These are phyloP conservation scores for Samia ricini DNA, from an alignment of 1,140 invertebrate species.

Conservation along the genomic window DNA sequence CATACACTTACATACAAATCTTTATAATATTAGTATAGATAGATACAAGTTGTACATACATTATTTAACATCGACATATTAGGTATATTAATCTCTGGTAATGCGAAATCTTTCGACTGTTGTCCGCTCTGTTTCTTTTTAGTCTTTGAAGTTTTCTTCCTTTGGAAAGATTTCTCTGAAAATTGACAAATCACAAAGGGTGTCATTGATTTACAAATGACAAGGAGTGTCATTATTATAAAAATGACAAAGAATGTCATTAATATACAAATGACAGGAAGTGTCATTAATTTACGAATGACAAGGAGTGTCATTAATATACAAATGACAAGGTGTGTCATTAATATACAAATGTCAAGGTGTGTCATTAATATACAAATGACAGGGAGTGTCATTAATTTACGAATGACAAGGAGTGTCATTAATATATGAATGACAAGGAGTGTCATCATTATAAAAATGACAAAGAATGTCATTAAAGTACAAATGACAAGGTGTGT, in stretches of 20 bases:
- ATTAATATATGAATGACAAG: too few species aligned
- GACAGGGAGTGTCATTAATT: too few species aligned
- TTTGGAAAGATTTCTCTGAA: conserved; percentile 29
- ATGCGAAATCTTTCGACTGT: conserved; percentile 21
- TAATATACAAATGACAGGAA: too few species aligned
- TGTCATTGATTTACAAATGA: not conserved
- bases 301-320: not conserved
- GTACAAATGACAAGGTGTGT: too few species aligned
- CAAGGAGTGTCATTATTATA: too few species aligned
- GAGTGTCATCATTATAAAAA: too few species aligned
- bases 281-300: too few species aligned
- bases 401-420: too few species aligned
- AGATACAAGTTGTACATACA: conserved; percentile 35
- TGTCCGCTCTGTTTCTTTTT: conserved; percentile 31
- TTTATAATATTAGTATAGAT: conserved; percentile 5
- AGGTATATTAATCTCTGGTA: conserved; percentile 41
- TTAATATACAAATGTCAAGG: not conserved
- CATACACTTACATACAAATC: too few species aligned
- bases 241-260: not conserved
- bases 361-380: not conserved
- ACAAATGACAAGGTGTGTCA: too few species aligned
- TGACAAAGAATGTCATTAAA: too few species aligned
- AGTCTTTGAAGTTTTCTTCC: conserved; percentile 35
- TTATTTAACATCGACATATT: conserved; percentile 39
- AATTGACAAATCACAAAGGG: not conserved